Percentiles rank a stretch among this genome's conserved stretches.
Conservation (phyloP, 2,888 invertebrate genomes). For the Phytoseiulus persimilis region DNA sequence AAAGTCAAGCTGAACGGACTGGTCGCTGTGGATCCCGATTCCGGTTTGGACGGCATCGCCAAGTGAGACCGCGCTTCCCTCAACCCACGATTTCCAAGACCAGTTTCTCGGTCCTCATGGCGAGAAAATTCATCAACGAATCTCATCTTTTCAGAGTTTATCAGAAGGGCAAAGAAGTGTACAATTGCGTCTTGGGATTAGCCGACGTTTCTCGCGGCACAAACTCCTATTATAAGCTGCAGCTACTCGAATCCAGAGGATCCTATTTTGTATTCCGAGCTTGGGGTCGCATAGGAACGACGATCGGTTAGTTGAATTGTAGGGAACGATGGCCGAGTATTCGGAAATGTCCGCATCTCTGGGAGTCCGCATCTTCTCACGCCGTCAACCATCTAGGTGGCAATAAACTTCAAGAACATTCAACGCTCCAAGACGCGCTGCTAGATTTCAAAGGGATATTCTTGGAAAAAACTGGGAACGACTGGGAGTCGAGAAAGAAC, state of each 20-base stretch:
- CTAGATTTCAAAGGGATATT: conserved; percentile 60
- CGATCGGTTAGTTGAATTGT: conserved; percentile 59
- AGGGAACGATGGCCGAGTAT: conserved; percentile 47
- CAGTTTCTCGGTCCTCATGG: background rate
- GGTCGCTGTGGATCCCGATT: conserved; percentile 84
- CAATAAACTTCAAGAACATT: conserved; percentile 57
- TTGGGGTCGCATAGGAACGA: conserved; percentile 95
- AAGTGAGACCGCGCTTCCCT: conserved; percentile 53
- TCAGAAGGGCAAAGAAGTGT: conserved; percentile 56
- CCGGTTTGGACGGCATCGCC: conserved; percentile 63
- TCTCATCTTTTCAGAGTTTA: conserved; percentile 41
- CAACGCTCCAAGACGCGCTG: conserved; percentile 57
- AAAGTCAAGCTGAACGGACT: conserved; percentile 71
- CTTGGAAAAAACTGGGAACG: conserved; percentile 72
- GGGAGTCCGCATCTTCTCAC: background rate
- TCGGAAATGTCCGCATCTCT: background rate
- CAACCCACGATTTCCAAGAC: background rate
- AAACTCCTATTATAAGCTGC: conserved; percentile 91
- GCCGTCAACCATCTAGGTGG: conserved; percentile 48
- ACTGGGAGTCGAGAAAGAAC: conserved; percentile 60
- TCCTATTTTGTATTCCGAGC: conserved; percentile 72
- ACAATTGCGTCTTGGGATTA: conserved; percentile 68
- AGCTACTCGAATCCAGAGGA: conserved; percentile 69
- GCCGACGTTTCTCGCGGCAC: conserved; percentile 77
- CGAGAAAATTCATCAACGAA: background rate